Conservation (phyloP, 2,113 vertebrate species). For the Onychorhynchus coronatus region DNA sequence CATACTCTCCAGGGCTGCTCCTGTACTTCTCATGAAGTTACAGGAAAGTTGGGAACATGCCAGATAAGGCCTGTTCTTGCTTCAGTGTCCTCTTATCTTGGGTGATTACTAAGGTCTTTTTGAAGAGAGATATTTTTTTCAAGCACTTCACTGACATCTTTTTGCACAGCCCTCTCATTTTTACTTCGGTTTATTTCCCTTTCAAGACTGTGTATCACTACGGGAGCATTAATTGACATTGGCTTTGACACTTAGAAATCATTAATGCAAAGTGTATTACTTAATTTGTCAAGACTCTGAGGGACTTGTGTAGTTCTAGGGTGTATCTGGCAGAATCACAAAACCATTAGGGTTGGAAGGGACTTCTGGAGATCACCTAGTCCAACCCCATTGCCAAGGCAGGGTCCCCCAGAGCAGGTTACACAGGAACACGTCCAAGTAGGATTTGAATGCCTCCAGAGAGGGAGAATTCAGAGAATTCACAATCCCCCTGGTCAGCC, state of each 20-base stretch:
- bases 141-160: background rate
- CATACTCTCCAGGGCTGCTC: background rate
- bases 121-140: background rate
- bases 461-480: background rate
- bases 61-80: background rate
- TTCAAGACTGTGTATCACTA: background rate
- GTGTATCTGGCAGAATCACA: background rate
- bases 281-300: background rate
- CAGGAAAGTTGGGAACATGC: background rate
- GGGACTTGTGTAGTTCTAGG: background rate
- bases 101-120: background rate
- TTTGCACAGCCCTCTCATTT: background rate
- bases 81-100: background rate
- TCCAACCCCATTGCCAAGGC: background rate
- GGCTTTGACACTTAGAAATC: background rate
- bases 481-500: rapidly evolving
- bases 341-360: background rate
- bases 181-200: background rate
- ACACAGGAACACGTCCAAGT: rapidly evolving
- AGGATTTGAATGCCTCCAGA: background rate
- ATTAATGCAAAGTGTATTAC: background rate
- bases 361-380: background rate
- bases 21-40: background rate
- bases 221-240: background rate
- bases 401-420: background rate